Evolutionary conservation across 1,140 invertebrate genomes (phyloP).

Genomic region (Paraescarpia echinospica): DNA sequence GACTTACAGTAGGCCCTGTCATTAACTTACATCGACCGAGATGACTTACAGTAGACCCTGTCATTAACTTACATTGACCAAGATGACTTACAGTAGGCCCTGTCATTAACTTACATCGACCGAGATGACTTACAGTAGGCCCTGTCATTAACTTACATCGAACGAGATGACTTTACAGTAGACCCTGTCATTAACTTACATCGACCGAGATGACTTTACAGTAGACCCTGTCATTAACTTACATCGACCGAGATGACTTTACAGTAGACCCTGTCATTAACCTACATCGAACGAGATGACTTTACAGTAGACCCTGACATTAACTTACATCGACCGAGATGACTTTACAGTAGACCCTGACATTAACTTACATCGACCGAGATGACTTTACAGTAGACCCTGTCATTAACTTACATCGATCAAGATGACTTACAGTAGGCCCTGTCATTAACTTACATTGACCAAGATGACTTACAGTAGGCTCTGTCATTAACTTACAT

Average conservation of each 20-base stretch:
- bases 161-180: conserved; percentile 55
- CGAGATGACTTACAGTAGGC: conserved; percentile 54
- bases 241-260: conserved; percentile 55
- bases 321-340: too few relatives aligned
- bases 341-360: too few relatives aligned
- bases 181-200: conserved; percentile 45
- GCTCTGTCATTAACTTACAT: conserved; percentile 49
- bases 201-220: conserved; percentile 53
- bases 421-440: conserved; percentile 54
- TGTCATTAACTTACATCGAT: conserved; percentile 48
- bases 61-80: conserved; percentile 49
- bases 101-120: conserved; percentile 47
- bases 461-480: conserved; percentile 52
- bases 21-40: background rate
- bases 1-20: conserved; percentile 55
- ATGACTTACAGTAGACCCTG: conserved; percentile 47
- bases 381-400: conserved; percentile 46
- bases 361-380: background rate
- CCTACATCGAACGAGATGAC: too few relatives aligned
- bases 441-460: conserved; percentile 43
- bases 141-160: conserved; percentile 47
- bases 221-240: conserved; percentile 47
- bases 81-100: conserved; percentile 54
- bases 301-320: too few relatives aligned
- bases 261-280: conserved; percentile 48